Percentiles rank a stretch among this genome's conserved stretches.
Evolutionary conservation across 2,113 vertebrate genomes (phyloP).

Genomic region (Brachirus orientalis): DNA sequence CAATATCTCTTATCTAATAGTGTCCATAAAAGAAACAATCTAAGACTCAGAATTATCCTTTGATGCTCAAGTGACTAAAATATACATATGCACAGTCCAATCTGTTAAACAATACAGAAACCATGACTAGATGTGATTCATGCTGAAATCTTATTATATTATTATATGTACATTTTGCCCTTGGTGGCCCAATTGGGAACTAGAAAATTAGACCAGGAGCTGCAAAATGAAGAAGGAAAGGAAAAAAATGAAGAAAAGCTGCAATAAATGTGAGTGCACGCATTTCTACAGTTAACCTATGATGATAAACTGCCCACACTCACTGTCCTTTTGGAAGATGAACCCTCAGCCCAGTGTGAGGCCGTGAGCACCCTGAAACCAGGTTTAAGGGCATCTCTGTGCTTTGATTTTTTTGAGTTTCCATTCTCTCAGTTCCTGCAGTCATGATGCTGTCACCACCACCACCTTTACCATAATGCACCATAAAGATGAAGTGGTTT

Average conservation of each 20-base stretch:
- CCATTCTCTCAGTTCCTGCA: not conserved
- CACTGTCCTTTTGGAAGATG: not conserved
- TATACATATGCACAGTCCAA: no score
- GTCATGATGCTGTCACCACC: not conserved
- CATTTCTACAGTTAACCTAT: not conserved
- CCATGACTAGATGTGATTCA: conserved; percentile 3
- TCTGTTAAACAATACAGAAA: no score
- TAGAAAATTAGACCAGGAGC: conserved; percentile 33
- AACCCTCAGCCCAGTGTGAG: not conserved
- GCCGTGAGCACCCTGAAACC: not conserved
- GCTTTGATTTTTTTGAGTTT: not conserved
- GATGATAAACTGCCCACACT: not conserved
- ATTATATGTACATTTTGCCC: conserved; percentile 15
- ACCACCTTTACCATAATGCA: not conserved
- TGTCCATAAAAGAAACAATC: no score
- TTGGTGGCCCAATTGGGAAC: conserved; percentile 6
- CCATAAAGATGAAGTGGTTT: not conserved
- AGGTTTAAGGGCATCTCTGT: not conserved
- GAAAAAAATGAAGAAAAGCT: no score
- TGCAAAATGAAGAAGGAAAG: no score
- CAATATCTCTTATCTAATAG: no score
- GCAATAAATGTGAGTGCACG: no score
- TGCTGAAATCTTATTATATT: conserved; percentile 34
- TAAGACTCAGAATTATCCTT: no score
- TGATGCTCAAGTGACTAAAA: no score